Evolutionary conservation across 2,888 invertebrate genomes (phyloP).

Genomic region (Tromatobia lineatoria): DNA sequence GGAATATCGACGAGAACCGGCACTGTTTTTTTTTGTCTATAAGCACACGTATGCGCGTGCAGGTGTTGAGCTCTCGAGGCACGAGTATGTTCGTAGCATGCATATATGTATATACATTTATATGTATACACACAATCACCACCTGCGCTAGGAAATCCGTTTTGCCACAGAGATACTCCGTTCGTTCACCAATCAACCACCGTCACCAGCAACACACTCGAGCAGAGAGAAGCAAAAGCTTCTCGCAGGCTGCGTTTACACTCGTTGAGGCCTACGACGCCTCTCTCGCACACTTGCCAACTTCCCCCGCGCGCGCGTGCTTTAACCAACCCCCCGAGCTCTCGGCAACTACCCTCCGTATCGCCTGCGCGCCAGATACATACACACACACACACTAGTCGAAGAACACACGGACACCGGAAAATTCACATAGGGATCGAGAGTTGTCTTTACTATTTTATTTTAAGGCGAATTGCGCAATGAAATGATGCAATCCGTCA

Average conservation of each 20-base stretch:
- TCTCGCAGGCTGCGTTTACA: neutral
- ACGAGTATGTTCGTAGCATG: neutral
- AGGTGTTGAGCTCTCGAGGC: neutral
- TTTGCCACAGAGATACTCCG: neutral
- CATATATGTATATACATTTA: neutral
- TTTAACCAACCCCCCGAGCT: constrained; percentile 61
- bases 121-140: neutral
- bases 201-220: constrained; percentile 10
- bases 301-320: constrained; percentile 66
- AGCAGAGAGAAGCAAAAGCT: constrained; percentile 22
- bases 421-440: neutral
- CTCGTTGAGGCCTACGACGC: constrained; percentile 31
- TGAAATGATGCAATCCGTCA: neutral
- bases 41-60: neutral
- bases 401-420: neutral
- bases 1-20: constrained; percentile 36
- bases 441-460: neutral
- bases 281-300: constrained; percentile 9
- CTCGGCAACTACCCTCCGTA: constrained; percentile 48
- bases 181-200: neutral
- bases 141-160: neutral
- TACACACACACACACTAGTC: constrained; percentile 4
- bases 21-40: neutral
- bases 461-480: neutral
- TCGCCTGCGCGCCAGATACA: constrained; percentile 48